Conservation (phyloP, 2,888 invertebrate genomes). For the Bugula neritina region DNA sequence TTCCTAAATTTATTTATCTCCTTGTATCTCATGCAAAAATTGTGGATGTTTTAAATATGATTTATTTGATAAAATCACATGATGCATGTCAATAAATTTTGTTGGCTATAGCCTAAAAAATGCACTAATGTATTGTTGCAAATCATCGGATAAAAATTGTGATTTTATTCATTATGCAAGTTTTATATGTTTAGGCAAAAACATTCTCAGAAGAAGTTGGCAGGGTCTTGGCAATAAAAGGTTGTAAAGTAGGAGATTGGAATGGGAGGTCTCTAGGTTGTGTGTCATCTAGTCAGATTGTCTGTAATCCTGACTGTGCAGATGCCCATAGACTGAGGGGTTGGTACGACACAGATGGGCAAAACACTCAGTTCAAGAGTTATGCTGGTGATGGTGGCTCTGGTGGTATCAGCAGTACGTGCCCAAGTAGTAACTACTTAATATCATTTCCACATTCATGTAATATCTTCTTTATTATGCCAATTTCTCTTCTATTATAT, state of each 20-base stretch:
- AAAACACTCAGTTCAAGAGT: constrained; percentile 45
- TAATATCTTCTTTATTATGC: no score
- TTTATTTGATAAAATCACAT: no score
- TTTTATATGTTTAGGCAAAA: constrained; percentile 62
- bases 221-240: constrained; percentile 73
- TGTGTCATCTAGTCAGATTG: constrained; percentile 55
- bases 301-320: constrained; percentile 80
- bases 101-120: no score
- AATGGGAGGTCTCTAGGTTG: constrained; percentile 51
- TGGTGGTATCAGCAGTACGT: constrained; percentile 29
- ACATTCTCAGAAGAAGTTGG: constrained; percentile 61
- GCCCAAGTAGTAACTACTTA: no score
- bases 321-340: constrained; percentile 78
- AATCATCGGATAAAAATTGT: no score
- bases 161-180: no score
- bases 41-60: no score
- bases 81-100: no score
- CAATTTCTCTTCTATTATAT: no score
- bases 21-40: no score
- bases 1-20: neutral
- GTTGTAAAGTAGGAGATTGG: constrained; percentile 74
- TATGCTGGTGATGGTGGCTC: constrained; percentile 41
- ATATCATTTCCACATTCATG: no score
- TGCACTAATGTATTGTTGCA: no score
- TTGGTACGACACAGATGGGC: constrained; percentile 74